A percentile compares a stretch with the other conserved stretches of the same genome.
Conservation (phyloP, 2,888 invertebrate genomes). For the Argynnis bischoffii region DNA sequence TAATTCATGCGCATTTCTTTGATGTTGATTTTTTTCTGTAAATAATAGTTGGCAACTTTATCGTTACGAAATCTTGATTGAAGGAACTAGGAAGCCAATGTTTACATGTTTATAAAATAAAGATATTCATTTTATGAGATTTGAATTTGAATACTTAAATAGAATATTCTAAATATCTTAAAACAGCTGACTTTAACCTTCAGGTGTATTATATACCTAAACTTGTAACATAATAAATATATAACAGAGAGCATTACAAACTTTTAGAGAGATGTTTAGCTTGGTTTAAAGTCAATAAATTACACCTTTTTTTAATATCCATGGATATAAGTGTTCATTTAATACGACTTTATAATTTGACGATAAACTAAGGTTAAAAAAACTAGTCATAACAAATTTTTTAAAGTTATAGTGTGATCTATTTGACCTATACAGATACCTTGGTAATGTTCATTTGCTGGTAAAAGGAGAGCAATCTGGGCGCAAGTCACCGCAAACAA, state of each 20-base stretch:
- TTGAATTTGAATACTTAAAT: conserved; percentile 1
- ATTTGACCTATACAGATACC: conserved; percentile 31
- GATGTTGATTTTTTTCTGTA: conserved; percentile 30
- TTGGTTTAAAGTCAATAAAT: too few relatives aligned
- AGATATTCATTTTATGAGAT: conserved; percentile 25
- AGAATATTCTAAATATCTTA: not conserved
- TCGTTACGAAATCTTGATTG: conserved; percentile 29
- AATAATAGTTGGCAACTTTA: conserved; percentile 32
- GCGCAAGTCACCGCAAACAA: conserved; percentile 64
- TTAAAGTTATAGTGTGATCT: conserved; percentile 15
- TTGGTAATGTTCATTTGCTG: conserved; percentile 34
- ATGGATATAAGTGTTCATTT: too few relatives aligned
- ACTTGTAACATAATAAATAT: too few relatives aligned
- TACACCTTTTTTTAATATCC: too few relatives aligned
- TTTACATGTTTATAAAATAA: conserved; percentile 31
- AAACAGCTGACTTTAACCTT: too few relatives aligned
- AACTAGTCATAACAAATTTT: not conserved
- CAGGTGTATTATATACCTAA: too few relatives aligned
- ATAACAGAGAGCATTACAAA: too few relatives aligned
- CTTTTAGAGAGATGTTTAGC: too few relatives aligned
- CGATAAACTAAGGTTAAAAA: too few relatives aligned
- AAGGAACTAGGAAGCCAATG: conserved; percentile 24
- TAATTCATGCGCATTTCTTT: conserved; percentile 24
- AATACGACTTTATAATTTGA: too few relatives aligned
- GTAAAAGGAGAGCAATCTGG: conserved; percentile 49